Evolutionary conservation across 2,888 invertebrate genomes (phyloP).

Genomic region (Pandemis cinnamomeana): DNA sequence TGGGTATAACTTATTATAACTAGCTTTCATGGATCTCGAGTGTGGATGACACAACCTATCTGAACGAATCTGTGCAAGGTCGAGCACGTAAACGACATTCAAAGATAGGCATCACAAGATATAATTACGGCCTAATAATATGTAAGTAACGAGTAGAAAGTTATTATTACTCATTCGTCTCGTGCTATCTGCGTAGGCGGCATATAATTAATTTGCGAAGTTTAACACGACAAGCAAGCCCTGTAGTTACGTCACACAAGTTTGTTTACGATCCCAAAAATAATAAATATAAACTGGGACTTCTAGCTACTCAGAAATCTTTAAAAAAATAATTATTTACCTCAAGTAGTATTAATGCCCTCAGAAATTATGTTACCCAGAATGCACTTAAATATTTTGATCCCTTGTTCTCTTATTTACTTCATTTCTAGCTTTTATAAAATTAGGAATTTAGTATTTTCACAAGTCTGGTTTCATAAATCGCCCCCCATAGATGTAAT

Average conservation of each 20-base stretch:
- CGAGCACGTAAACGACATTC: slow-evolving; percentile 1
- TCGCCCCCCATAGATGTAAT: no score
- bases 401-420: no score
- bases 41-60: not conserved
- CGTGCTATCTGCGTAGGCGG: slow-evolving; percentile 1
- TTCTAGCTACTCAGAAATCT: not conserved
- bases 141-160: slow-evolving; percentile 4
- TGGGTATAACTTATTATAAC: no score
- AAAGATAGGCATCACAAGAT: slow-evolving; percentile 1
- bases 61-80: slow-evolving; percentile 8
- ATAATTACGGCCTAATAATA: slow-evolving; percentile 8
- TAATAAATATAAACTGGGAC: not conserved
- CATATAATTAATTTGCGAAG: slow-evolving; percentile 10
- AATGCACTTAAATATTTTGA: no score
- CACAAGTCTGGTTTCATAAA: no score
- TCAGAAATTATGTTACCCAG: no score
- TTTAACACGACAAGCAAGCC: slow-evolving; percentile 3
- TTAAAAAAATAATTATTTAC: not conserved
- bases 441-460: no score
- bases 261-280: not conserved
- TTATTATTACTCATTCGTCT: slow-evolving; percentile 14
- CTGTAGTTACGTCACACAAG: not conserved
- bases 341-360: not conserved
- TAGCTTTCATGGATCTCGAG: not conserved
- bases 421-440: no score